These are phyloP conservation scores for Phymorhynchus buccinoides DNA, from an alignment of 1,140 invertebrate genomes.

Conservation along the genomic window DNA sequence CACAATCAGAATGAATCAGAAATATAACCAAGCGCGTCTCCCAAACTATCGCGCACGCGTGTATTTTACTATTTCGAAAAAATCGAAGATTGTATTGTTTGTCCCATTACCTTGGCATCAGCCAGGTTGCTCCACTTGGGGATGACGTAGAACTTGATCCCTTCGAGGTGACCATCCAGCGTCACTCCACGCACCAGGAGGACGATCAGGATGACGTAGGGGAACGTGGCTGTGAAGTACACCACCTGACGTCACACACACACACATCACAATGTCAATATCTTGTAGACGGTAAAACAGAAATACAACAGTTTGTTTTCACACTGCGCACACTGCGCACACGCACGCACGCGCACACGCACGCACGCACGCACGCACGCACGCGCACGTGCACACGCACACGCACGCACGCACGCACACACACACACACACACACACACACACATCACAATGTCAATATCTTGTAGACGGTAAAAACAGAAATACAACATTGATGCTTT, in stretches of 20 bases:
- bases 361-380: background rate
- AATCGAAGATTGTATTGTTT: too few relatives aligned
- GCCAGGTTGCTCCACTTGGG: conserved; percentile 58
- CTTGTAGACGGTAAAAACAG: too few relatives aligned
- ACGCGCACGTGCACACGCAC: background rate
- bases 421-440: too few relatives aligned
- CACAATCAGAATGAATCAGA: background rate
- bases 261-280: too few relatives aligned
- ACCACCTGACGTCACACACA: conserved; percentile 65
- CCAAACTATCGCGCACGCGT: background rate
- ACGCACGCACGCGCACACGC: background rate
- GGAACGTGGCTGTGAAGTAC: conserved; percentile 75
- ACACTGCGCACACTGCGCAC: too few relatives aligned
- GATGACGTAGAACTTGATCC: conserved; percentile 86
- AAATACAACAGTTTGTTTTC: background rate
- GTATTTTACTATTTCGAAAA: background rate
- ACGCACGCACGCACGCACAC: too few relatives aligned
- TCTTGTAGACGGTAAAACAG: too few relatives aligned
- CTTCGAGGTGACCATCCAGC: conserved; percentile 81
- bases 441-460: too few relatives aligned
- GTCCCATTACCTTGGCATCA: conserved; percentile 55
- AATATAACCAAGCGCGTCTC: background rate
- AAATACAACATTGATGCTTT: too few relatives aligned
- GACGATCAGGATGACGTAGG: conserved; percentile 72
- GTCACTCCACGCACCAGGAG: conserved; percentile 75